phyloP scores from a whole-genome alignment of 2,888 invertebrate genomes.

The Gasteruption jaculator region DNA sequence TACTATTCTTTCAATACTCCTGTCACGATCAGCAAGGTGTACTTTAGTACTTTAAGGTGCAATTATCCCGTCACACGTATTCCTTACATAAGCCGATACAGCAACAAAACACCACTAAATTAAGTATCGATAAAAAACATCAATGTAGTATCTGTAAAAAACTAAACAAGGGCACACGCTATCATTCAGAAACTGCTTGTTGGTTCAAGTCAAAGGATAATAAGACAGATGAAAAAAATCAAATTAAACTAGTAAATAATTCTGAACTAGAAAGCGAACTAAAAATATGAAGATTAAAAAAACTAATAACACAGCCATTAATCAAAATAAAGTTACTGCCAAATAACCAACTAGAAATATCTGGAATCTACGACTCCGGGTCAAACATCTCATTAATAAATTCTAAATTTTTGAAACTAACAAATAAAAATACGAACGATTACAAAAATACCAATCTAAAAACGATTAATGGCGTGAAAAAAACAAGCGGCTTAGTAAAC shows the following conservation, averaged over 20 bases:
- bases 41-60: no score
- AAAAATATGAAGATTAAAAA: constrained; percentile 12
- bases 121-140: no score
- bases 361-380: constrained; percentile 26
- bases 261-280: constrained; percentile 14
- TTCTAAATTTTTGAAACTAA: constrained; percentile 21
- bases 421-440: constrained; percentile 9
- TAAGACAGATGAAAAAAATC: no score
- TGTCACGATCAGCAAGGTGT: no score
- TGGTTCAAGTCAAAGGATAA: no score
- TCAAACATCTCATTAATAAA: constrained; percentile 26
- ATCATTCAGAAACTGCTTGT: constrained; percentile 16
- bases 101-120: no score
- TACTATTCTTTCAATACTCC: no score
- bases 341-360: constrained; percentile 18
- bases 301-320: constrained; percentile 20
- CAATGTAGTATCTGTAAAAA: constrained; percentile 10
- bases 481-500: constrained; percentile 23
- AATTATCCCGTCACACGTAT: no score
- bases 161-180: constrained; percentile 7
- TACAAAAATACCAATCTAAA: constrained; percentile 15
- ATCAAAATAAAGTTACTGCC: constrained; percentile 22
- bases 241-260: no score
- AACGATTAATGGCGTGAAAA: constrained; percentile 27
- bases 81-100: no score